These are phyloP conservation scores for Sciurus vulgaris DNA, from an alignment of 2,797 vertebrate genomes.

Conservation along the genomic window DNA sequence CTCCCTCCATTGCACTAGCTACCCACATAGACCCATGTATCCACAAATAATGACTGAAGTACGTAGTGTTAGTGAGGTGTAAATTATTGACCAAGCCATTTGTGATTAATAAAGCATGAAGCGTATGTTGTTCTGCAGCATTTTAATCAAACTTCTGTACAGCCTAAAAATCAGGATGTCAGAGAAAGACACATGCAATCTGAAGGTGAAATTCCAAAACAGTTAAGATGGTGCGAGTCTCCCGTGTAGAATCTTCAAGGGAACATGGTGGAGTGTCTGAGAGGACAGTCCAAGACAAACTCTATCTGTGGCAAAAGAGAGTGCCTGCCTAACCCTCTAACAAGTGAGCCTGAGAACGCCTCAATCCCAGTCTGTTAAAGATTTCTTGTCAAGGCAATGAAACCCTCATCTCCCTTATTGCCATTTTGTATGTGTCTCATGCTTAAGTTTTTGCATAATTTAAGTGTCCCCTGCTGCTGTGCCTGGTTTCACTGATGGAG, in stretches of 20 bases:
- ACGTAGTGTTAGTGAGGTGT: background rate
- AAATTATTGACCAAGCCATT: slow-evolving; percentile 27
- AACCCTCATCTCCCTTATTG: slow-evolving; percentile 29
- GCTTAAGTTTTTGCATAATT: slow-evolving; percentile 68
- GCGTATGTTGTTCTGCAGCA: background rate
- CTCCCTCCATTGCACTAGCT: background rate
- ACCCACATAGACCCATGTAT: background rate
- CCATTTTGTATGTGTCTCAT: background rate
- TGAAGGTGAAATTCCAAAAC: background rate
- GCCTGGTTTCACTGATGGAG: background rate
- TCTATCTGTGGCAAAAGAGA: background rate
- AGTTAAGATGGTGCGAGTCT: background rate
- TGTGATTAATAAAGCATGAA: slow-evolving; percentile 25
- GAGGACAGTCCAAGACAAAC: background rate
- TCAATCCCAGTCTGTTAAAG: slow-evolving; percentile 50
- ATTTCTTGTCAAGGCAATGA: background rate
- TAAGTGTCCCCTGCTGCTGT: background rate
- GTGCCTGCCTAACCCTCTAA: background rate
- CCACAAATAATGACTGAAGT: background rate
- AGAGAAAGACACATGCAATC: background rate
- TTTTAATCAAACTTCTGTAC: background rate
- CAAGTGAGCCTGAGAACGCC: background rate
- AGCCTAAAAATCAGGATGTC: background rate
- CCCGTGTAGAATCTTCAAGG: background rate
- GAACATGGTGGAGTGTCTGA: background rate